phyloP scores from a whole-genome alignment of 2,113 vertebrate genomes.

The Eulacestoma nigropectus region DNA sequence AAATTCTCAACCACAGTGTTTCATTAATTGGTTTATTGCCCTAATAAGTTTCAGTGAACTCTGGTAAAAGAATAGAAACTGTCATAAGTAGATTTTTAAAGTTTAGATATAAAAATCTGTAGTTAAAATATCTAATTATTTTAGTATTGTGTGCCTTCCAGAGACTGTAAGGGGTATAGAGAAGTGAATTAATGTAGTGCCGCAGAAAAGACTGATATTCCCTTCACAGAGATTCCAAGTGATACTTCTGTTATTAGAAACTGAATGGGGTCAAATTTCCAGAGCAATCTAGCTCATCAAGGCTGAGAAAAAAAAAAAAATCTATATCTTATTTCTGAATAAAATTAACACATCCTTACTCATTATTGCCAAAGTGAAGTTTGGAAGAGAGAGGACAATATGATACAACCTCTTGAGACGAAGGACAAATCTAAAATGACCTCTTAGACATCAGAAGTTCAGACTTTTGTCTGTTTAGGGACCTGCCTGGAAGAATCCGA shows the following conservation, averaged over 20 bases:
- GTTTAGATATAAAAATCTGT: background rate
- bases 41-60: background rate
- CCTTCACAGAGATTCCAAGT: background rate
- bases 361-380: background rate
- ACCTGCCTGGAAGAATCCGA: background rate
- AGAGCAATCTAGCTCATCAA: background rate
- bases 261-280: background rate
- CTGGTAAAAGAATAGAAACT: background rate
- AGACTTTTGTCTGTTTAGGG: background rate
- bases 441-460: background rate
- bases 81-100: background rate
- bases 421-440: background rate
- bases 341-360: background rate
- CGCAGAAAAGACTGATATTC: background rate
- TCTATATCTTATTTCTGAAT: background rate
- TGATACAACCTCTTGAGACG: background rate
- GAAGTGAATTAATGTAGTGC: background rate
- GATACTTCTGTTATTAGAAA: background rate
- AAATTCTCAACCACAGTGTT: background rate
- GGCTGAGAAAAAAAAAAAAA: background rate
- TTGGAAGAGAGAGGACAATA: background rate
- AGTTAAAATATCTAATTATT: background rate
- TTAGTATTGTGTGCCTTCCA: background rate
- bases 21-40: conserved; percentile 11
- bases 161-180: background rate